These are phyloP conservation scores for Iselma pallidipennis DNA, from an alignment of 2,888 invertebrate species.

Conservation along the genomic window DNA sequence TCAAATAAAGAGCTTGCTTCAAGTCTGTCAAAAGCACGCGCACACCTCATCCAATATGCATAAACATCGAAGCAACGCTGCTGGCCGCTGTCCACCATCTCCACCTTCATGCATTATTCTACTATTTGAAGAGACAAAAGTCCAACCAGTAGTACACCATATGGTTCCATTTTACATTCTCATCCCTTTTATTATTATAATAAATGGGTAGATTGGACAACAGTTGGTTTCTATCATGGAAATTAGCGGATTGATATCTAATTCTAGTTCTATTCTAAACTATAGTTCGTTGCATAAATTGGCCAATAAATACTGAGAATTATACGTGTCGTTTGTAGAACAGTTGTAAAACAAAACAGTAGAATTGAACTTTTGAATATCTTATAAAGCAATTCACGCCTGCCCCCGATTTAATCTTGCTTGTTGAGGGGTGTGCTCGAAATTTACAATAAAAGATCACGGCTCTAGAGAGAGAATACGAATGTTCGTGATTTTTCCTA, in stretches of 20 bases:
- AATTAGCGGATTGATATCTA: constrained; percentile 44
- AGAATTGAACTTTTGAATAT: too few species aligned
- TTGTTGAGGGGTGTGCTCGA: neutral
- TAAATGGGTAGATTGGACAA: neutral
- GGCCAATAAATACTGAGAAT: too few species aligned
- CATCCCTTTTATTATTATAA: neutral
- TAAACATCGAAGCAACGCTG: constrained; percentile 18
- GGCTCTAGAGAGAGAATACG: neutral
- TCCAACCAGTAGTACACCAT: constrained; percentile 36
- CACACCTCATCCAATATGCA: constrained; percentile 49
- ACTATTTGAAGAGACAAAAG: constrained; percentile 35
- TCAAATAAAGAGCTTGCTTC: constrained; percentile 37
- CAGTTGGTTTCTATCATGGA: constrained; percentile 38
- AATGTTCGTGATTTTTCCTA: neutral
- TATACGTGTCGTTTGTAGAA: too few species aligned
- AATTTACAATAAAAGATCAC: neutral
- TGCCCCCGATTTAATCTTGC: neutral
- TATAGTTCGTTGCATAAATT: too few species aligned
- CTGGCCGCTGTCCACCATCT: constrained; percentile 38
- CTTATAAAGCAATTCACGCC: too few species aligned
- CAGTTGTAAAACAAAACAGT: too few species aligned
- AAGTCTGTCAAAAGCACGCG: constrained; percentile 45
- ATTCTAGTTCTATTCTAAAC: constrained; percentile 46
- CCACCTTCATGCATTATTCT: constrained; percentile 54
- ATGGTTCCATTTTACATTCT: constrained; percentile 29